Evolutionary conservation across 2,113 vertebrate species (phyloP), one percentile per base, ranked within the genome.

Genomic region (Alosa alosa): DNA sequence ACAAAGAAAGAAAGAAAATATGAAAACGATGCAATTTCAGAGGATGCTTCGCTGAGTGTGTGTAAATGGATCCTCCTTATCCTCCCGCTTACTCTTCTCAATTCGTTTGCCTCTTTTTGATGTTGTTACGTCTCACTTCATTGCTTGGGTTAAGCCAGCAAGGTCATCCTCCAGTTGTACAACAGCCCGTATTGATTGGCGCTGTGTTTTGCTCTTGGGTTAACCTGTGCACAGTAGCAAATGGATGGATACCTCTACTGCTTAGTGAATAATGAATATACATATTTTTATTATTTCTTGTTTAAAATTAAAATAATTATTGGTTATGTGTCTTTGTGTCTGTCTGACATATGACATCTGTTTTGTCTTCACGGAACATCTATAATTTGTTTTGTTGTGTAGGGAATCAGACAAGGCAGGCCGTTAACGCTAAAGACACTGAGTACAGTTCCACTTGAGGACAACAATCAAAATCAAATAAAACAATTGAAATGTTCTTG

Each of bases 401-500:
- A 41, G 11, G 72, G 11, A 10, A 78, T 17, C 15, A 78, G 72
- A 78, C 31, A 39, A 78, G 36, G 13, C 36, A 39, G 72, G 15
- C 25, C 11, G 39, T 78, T 39, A 39, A 78, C 20, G 36, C 18
- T 39, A 39, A 78, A 78, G 25, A 78, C 72, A 17, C 15, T 78
- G 72, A 78, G 10, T 41, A 78, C 31, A 78, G 72, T 15, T 39
- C 2, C 72, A 78, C 72, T 78, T 15, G 72, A 36, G 72, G 31
- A 39, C 72, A 78, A 60, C n/a, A 5, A 60, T 72, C 8, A 39
- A 78, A 78, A 78, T 78, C 72, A 78, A 39, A 78, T 78, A 36
- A 78, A 78, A 78, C 72, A 78, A 78, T 78, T 78, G 72, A 78
- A 78, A 78, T 78, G 72, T 78, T 78, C 72, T 78, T 78, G 72